phyloP scores from a whole-genome alignment of 2,113 vertebrate species.

The Brevimyrus niger region DNA sequence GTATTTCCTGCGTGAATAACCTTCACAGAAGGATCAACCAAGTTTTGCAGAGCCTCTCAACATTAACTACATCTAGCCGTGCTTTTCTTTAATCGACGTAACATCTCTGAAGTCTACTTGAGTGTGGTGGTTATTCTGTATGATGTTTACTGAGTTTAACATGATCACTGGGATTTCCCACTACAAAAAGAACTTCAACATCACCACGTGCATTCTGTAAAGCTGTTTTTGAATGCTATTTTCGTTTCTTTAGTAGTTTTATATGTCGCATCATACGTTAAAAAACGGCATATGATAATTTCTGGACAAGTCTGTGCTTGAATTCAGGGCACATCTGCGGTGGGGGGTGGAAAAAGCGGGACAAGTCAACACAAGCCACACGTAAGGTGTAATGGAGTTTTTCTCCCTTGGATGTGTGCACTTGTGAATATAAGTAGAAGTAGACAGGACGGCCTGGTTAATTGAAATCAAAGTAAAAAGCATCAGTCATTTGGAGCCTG shows the following conservation, averaged over 20 bases:
- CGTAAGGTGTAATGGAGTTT: conserved; percentile 54
- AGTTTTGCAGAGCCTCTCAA: background rate
- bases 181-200: background rate
- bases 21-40: background rate
- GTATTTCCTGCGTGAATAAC: background rate
- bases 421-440: conserved; percentile 45
- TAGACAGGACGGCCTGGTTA: conserved; percentile 39
- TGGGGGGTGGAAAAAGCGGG: conserved; percentile 45
- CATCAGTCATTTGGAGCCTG: conserved; percentile 56
- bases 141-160: background rate
- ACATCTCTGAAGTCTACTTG: background rate
- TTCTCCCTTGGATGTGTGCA: conserved; percentile 37
- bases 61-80: background rate
- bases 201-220: background rate
- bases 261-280: background rate
- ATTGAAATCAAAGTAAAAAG: conserved; percentile 63
- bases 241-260: background rate
- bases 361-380: conserved; percentile 47
- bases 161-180: background rate
- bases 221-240: background rate
- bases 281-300: conserved; percentile 37
- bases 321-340: conserved; percentile 29
- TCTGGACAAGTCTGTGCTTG: conserved; percentile 46
- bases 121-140: background rate
- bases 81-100: background rate